A percentile compares a stretch with the other conserved stretches of the same genome.
Conservation (phyloP, 2,797 vertebrate genomes). For the Macropus fuliginosus region DNA sequence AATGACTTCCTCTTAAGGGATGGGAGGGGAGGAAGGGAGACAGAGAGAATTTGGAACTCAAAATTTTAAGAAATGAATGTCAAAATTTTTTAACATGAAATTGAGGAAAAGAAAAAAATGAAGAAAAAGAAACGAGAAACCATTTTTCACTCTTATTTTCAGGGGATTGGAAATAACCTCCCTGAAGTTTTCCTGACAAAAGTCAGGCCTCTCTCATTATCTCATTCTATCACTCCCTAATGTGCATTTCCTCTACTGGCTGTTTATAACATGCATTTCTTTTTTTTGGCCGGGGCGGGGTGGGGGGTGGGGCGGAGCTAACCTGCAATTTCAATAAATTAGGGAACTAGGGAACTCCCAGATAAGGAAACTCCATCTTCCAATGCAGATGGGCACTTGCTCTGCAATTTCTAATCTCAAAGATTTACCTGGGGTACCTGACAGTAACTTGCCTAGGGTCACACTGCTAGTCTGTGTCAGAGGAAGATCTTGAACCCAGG, state of each 20-base stretch:
- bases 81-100: background rate
- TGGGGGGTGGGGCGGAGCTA: background rate
- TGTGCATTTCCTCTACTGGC: background rate
- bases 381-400: background rate
- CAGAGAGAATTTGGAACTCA: background rate
- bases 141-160: background rate
- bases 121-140: background rate
- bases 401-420: background rate
- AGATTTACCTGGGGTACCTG: background rate
- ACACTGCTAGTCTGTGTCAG: background rate
- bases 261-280: background rate
- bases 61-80: background rate
- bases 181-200: background rate
- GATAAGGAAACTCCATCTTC: background rate
- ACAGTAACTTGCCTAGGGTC: background rate
- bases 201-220: background rate
- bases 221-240: background rate
- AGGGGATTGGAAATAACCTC: background rate
- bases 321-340: background rate
- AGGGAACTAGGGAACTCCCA: background rate
- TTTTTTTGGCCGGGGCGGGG: background rate
- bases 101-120: background rate
- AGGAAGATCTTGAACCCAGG: background rate
- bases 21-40: background rate
- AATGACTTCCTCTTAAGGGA: background rate